Percentiles rank a stretch among this genome's conserved stretches.
Evolutionary conservation across 1,140 invertebrate species (phyloP).

Genomic region (Drosophila funebris): DNA sequence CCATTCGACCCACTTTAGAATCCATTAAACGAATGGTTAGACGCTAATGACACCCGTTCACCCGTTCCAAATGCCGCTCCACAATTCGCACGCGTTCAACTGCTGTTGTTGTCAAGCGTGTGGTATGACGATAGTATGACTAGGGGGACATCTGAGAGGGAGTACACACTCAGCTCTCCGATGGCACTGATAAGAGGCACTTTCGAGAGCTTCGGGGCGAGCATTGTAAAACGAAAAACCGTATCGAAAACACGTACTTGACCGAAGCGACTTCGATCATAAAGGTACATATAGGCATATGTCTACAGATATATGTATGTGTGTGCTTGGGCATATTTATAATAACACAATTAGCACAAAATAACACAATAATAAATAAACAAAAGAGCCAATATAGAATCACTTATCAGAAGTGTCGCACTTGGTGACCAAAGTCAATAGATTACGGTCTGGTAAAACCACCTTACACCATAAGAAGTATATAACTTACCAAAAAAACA

Average conservation of each 20-base stretch:
- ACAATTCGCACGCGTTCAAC: background rate
- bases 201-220: slow-evolving; percentile 27
- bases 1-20: slow-evolving; percentile 1
- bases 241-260: slow-evolving; percentile 68
- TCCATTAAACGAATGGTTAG: background rate
- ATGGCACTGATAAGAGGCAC: slow-evolving; percentile 35
- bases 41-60: background rate
- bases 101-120: slow-evolving; percentile 34
- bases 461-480: background rate
- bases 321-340: slow-evolving; percentile 38
- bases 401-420: slow-evolving; percentile 57
- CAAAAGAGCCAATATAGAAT: slow-evolving; percentile 49
- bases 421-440: slow-evolving; percentile 44
- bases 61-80: background rate
- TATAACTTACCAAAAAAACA: background rate
- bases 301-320: background rate
- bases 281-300: slow-evolving; percentile 59
- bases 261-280: slow-evolving; percentile 57
- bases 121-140: background rate
- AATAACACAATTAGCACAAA: slow-evolving; percentile 62
- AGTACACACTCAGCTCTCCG: slow-evolving; percentile 3
- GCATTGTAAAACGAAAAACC: slow-evolving; percentile 58
- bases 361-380: slow-evolving; percentile 62
- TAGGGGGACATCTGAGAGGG: background rate
- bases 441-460: slow-evolving; percentile 33